phyloP scores from a whole-genome alignment of 2,888 invertebrate species.

The Caenorhabditis panamensis region DNA sequence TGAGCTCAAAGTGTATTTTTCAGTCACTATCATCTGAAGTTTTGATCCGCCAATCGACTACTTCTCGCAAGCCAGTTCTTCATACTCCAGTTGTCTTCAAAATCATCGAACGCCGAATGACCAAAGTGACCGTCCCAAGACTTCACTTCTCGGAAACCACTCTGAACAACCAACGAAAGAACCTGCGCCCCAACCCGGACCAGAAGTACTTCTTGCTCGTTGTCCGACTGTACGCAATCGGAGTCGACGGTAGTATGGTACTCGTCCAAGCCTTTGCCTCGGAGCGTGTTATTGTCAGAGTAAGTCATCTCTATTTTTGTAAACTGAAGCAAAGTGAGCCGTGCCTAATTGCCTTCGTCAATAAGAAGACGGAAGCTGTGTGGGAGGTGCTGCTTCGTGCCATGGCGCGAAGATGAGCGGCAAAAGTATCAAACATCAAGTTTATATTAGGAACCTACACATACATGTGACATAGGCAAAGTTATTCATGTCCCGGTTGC shows the following conservation, averaged over 20 bases:
- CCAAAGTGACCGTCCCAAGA: constrained; percentile 95
- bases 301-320: constrained; percentile 83
- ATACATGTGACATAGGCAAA: not conserved
- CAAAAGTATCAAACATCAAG: constrained; percentile 12
- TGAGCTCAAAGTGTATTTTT: no score
- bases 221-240: constrained; percentile 86
- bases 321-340: not conserved
- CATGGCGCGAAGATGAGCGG: not conserved
- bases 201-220: constrained; percentile 85
- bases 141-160: constrained; percentile 99
- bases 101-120: constrained; percentile 86
- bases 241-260: constrained; percentile 73
- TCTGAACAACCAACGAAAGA: constrained; percentile 98
- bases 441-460: constrained; percentile 16
- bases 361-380: not conserved
- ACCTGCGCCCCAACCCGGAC: constrained; percentile 98
- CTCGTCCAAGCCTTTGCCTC: constrained; percentile 88
- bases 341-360: constrained; percentile 1
- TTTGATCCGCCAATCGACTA: constrained; percentile 96
- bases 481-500: constrained; percentile 14
- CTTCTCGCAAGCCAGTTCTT: constrained; percentile 92
- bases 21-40: constrained; percentile 92
- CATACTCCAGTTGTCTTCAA: constrained; percentile 78
- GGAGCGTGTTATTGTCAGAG: constrained; percentile 96
- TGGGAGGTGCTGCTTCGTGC: constrained; percentile 12